A percentile compares a stretch with the other conserved stretches of the same genome.
Evolutionary conservation across 2,797 vertebrate genomes (phyloP).

Genomic region (Forpus xanthops): DNA sequence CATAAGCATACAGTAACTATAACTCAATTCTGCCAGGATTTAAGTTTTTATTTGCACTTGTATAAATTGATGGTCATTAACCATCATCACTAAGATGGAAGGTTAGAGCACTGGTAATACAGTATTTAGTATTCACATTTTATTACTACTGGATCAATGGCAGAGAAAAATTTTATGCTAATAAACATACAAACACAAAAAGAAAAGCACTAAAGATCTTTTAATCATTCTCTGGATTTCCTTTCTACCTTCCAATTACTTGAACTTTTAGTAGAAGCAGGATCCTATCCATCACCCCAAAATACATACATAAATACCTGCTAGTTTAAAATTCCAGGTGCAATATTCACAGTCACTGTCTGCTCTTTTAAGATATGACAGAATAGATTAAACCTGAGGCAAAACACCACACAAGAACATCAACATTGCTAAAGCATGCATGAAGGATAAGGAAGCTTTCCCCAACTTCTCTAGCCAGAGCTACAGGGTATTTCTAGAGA

Average conservation of each 20-base stretch:
- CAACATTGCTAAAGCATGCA: background rate
- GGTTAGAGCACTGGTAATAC: background rate
- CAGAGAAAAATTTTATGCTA: background rate
- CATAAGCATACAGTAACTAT: background rate
- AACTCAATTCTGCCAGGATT: background rate
- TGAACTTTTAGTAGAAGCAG: background rate
- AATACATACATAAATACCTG: background rate
- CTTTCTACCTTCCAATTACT: background rate
- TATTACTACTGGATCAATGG: background rate
- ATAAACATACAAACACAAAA: background rate
- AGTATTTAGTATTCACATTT: background rate
- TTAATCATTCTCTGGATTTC: background rate
- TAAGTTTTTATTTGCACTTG: background rate
- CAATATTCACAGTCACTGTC: background rate
- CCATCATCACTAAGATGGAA: background rate
- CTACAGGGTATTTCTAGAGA: background rate
- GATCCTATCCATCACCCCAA: background rate
- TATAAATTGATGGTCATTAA: background rate
- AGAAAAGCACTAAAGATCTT: background rate
- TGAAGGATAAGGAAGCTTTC: background rate
- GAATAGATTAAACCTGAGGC: background rate
- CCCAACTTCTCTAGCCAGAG: background rate
- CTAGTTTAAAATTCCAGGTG: background rate
- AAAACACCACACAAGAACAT: background rate
- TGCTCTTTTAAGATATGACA: background rate